Evolutionary conservation across 2,113 vertebrate species (phyloP).

Genomic region (Archilochus colubris): DNA sequence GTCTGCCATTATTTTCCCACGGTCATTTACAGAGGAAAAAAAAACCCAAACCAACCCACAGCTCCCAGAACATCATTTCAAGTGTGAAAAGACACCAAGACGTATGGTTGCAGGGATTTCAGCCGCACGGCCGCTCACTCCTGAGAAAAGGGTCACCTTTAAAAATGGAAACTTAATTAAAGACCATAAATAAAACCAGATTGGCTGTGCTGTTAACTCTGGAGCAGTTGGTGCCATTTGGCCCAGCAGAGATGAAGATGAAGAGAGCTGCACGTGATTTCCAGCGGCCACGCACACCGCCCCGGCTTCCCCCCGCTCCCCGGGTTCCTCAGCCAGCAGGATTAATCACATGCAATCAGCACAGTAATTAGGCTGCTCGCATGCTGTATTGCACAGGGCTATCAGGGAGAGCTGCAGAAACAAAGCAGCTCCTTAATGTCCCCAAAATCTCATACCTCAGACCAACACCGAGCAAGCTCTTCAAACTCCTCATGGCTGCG

Average conservation of each 20-base stretch:
- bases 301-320: conserved; percentile 25
- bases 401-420: neutral
- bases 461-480: neutral
- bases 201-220: neutral
- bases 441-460: neutral
- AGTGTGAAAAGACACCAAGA: neutral
- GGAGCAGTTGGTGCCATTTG: conserved; percentile 33
- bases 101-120: neutral
- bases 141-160: conserved; percentile 25
- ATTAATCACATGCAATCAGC: conserved; percentile 28
- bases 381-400: neutral
- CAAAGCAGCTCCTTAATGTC: neutral
- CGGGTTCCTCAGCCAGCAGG: conserved; percentile 35
- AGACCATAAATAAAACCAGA: conserved; percentile 28
- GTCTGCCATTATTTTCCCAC: neutral
- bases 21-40: neutral
- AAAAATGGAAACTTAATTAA: conserved; percentile 32
- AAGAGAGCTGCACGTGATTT: neutral
- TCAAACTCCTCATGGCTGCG: neutral
- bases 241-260: neutral
- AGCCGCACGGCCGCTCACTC: accelerated
- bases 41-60: neutral
- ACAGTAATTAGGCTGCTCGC: neutral
- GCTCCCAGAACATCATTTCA: neutral
- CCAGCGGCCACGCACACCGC: neutral